These are phyloP conservation scores for Avahi laniger DNA, from an alignment of 2,797 vertebrate genomes.

Conservation along the genomic window DNA sequence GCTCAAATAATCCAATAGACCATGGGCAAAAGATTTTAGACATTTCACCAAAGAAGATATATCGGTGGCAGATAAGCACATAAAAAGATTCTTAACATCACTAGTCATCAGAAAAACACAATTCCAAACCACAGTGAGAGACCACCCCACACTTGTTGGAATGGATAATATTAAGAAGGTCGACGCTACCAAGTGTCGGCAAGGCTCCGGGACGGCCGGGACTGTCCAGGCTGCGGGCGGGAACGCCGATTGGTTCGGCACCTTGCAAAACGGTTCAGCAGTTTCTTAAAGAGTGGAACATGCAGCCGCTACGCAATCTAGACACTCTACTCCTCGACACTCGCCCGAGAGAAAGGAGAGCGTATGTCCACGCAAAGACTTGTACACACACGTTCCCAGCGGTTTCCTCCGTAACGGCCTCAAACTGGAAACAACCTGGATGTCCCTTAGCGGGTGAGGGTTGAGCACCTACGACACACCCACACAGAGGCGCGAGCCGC, in stretches of 20 bases:
- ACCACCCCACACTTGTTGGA: background rate
- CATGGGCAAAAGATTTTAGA: background rate
- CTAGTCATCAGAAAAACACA: background rate
- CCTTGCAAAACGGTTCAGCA: background rate
- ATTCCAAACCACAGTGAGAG: rapidly evolving
- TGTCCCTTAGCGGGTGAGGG: rapidly evolving
- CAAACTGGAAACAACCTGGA: background rate
- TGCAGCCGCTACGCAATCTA: background rate
- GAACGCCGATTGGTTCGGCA: background rate
- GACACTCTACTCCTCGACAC: background rate
- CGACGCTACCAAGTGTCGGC: background rate
- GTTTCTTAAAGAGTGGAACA: background rate
- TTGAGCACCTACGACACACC: rapidly evolving
- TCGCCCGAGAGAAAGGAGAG: background rate
- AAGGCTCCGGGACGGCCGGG: rapidly evolving
- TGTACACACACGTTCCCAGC: background rate
- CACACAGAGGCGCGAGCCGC: rapidly evolving
- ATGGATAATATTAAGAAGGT: too few relatives aligned
- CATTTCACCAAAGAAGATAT: background rate
- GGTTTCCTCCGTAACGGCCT: background rate
- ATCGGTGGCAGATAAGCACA: rapidly evolving
- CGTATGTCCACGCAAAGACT: too few relatives aligned
- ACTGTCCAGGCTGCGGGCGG: too few relatives aligned
- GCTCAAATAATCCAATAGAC: background rate
- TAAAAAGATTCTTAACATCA: background rate